These are phyloP conservation scores for Dryococelus australis DNA, from an alignment of 2,888 invertebrate species.

Conservation along the genomic window DNA sequence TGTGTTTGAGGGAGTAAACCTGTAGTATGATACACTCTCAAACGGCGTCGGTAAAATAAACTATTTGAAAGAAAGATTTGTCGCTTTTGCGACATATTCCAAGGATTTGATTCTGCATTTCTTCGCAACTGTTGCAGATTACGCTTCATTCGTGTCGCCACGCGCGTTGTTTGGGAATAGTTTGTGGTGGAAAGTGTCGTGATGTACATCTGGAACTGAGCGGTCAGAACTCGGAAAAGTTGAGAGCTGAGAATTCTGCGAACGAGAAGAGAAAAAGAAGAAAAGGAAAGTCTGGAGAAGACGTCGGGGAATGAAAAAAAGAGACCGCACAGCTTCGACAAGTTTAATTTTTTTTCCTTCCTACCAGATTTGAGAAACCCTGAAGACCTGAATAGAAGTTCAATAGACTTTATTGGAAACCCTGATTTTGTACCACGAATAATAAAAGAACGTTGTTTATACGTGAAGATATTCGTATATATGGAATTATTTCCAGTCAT, in stretches of 20 bases:
- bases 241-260: not conserved
- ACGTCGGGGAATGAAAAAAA: not conserved
- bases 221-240: not conserved
- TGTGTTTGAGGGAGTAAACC: no score
- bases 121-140: not conserved
- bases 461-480: no score
- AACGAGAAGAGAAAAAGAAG: not conserved
- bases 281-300: not conserved
- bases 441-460: no score
- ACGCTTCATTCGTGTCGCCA: not conserved
- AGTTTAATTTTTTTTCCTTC: not conserved
- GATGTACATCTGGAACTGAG: not conserved
- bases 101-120: no score
- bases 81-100: no score
- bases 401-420: not conserved
- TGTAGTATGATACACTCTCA: no score
- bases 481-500: no score
- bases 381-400: not conserved
- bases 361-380: not conserved
- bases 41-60: no score
- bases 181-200: not conserved
- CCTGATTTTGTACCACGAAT: not conserved
- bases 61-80: no score
- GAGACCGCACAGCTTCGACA: not conserved
- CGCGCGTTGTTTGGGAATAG: not conserved